phyloP scores from a whole-genome alignment of 2,888 invertebrate species.

The Cosmopolites sordidus region DNA sequence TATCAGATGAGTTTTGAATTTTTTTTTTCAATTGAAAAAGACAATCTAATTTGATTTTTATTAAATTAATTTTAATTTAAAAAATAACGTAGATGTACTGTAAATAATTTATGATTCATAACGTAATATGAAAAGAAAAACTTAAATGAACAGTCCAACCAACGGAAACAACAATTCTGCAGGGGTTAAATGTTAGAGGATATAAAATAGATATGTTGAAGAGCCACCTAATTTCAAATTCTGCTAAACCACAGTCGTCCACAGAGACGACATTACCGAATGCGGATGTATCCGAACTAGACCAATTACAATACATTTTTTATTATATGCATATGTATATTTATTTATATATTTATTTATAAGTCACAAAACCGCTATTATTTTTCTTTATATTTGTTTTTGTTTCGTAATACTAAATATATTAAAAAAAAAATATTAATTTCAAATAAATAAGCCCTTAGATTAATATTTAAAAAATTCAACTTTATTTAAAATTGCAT shows the following conservation, averaged over 20 bases:
- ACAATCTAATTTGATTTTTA: background rate
- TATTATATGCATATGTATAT: background rate
- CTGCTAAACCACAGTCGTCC: constrained; percentile 1
- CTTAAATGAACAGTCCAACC: no score
- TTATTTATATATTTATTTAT: no score
- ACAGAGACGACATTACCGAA: background rate
- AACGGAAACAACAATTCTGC: background rate
- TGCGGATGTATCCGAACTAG: background rate
- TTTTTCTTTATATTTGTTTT: no score
- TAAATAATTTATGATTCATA: background rate
- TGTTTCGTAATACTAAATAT: no score
- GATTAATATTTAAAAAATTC: no score
- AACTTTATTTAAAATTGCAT: no score
- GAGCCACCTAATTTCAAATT: background rate
- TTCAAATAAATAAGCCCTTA: no score
- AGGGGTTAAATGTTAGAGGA: background rate
- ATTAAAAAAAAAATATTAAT: no score
- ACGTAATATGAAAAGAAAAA: background rate
- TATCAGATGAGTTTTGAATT: no score
- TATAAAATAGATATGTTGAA: constrained; percentile 1
- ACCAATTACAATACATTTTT: background rate
- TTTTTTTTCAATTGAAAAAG: background rate
- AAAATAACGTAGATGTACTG: background rate
- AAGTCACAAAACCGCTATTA: no score
- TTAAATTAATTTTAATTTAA: background rate